These are phyloP conservation scores for Strix occidentalis DNA, from an alignment of 2,797 vertebrate species.

Conservation along the genomic window DNA sequence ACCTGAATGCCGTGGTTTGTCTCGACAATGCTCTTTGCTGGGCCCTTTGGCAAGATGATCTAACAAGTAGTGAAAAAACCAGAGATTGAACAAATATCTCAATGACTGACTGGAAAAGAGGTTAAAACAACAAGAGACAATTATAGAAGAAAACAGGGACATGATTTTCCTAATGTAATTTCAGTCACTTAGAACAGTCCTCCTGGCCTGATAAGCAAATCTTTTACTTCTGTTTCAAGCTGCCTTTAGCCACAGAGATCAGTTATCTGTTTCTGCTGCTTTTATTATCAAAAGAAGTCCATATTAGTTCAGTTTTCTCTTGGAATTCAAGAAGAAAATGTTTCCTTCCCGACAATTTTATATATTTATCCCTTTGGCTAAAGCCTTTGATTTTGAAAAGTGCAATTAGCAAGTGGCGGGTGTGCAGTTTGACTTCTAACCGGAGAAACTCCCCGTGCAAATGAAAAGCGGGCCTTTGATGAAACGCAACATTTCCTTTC, in stretches of 20 bases:
- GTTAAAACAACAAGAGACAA: neutral
- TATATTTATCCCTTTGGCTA: conserved; percentile 61
- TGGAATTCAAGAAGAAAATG: conserved; percentile 25
- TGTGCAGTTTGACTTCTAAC: conserved; percentile 32
- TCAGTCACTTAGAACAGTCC: neutral
- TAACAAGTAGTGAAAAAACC: neutral
- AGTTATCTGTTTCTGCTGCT: neutral
- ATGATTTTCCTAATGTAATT: conserved; percentile 10
- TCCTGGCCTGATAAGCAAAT: neutral
- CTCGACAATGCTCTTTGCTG: neutral
- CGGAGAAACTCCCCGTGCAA: neutral
- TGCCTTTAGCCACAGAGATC: conserved; percentile 6
- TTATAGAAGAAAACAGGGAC: neutral
- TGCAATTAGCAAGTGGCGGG: conserved; percentile 45
- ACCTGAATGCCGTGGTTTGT: rapidly evolving
- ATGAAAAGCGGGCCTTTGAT: neutral
- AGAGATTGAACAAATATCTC: neutral
- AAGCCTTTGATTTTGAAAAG: conserved; percentile 60
- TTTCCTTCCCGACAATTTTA: conserved; percentile 32
- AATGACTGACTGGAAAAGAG: neutral
- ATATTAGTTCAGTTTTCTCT: neutral
- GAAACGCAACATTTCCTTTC: neutral
- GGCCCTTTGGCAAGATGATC: neutral
- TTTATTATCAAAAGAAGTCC: conserved; percentile 28
- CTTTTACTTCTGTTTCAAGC: neutral